A percentile compares a stretch with the other conserved stretches of the same genome.
Evolutionary conservation across 2,888 invertebrate genomes (phyloP).

Genomic region (Lordiphosa fenestrarum): DNA sequence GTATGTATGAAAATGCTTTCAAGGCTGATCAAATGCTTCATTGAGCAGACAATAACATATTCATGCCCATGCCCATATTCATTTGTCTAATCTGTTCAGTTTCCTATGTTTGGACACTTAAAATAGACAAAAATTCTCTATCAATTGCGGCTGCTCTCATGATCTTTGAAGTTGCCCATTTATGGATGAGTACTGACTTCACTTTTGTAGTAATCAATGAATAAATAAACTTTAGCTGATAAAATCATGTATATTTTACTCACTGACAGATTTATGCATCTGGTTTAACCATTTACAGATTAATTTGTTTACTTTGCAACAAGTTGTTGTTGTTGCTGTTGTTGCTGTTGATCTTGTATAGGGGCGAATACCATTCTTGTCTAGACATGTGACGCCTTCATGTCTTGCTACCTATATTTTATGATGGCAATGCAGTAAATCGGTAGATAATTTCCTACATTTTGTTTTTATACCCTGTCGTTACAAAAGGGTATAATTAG

Average conservation of each 20-base stretch:
- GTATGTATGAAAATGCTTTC: conserved; percentile 2
- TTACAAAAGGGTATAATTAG: too few relatives aligned
- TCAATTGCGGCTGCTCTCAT: too few relatives aligned
- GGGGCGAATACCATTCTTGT: too few relatives aligned
- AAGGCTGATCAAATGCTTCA: conserved; percentile 4
- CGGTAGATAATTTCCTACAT: too few relatives aligned
- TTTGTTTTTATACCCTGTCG: too few relatives aligned
- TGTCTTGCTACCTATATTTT: too few relatives aligned
- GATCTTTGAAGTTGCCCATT: too few relatives aligned
- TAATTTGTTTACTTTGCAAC: not conserved
- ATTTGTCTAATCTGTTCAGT: not conserved
- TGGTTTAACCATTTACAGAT: conserved; percentile 10
- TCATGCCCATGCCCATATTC: conserved; percentile 3
- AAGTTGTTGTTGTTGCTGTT: not conserved
- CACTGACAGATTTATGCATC: conserved; percentile 11
- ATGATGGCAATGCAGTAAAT: too few relatives aligned
- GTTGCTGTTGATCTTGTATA: conserved; percentile 2
- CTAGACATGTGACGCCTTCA: too few relatives aligned
- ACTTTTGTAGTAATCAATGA: conserved; percentile 7
- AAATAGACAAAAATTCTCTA: too few relatives aligned
- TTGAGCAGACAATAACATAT: conserved; percentile 1
- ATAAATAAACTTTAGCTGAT: conserved; percentile 6
- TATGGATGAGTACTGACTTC: too few relatives aligned
- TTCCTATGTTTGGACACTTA: too few relatives aligned
- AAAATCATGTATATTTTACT: conserved; percentile 1